Evolutionary conservation across 64 coral and sea anemone species (phyloP), one percentile per base, ranked within the genome.

Genomic region (Exaiptasia diaphana): DNA sequence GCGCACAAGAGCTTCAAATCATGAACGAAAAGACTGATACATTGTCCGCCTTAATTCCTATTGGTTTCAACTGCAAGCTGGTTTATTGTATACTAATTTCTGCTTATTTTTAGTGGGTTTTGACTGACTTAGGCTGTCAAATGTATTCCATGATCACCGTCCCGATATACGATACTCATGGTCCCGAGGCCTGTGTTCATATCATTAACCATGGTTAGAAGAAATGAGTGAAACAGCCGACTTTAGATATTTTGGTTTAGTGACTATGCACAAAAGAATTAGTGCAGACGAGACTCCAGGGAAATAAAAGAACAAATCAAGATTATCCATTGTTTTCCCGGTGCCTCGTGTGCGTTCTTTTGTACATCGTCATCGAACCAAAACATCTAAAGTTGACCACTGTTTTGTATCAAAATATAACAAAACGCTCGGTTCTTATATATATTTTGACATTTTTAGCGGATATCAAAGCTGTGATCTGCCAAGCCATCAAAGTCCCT

Each of bases 71-170:
- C 6, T 15, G 5, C 43, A 15, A 46, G 43, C 43, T 46, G 6
- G 6, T 15, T 46, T 15, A 0, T 21, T 0, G 22, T 13, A 65
- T 2, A 10, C 10, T 2, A 22, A 10, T 62, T 43, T 42, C 3
- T 82, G 64, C 37, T 53, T 35, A n/a, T 41, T 83, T 61, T 46
- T 59, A 93, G 91, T 93, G 91, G 91, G 86, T 71, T 58, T 71
- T 93, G 44, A 69, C 73, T 0, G 91, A 93, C 23, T 13, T 88
- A 10, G 91, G 69, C 0, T 93, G 91, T 74, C 78, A 72, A 50
- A 93, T 93, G 91, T 50, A 83, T 27, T 88, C 85, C 27, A 93
- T 93, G 85, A 59, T 93, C 26, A 43, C 72, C 32, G 91, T 93
- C 2, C 72, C 85, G 22, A 88, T 93, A 46, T 93, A 93, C 27